Base-by-base conservation (phyloP, 2,797 vertebrate genomes). In the Rhincodon typus region DNA sequence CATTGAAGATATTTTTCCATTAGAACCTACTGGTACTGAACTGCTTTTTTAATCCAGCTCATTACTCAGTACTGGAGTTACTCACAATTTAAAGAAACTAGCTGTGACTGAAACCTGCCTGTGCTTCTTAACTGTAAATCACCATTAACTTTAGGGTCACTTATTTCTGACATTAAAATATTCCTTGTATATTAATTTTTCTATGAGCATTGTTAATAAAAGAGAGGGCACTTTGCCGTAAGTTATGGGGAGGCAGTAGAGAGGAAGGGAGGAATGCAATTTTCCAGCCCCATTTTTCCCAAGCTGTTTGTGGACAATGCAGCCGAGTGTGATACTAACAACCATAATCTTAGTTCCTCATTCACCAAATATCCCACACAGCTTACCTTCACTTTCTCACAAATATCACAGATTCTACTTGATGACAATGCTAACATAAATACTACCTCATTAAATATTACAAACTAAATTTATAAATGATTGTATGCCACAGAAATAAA, bases 1-100 rank as follows among this genome's bases (percentile, higher is more conserved):
- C 97, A 98, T 98, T 98, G 97, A 98, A 96, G 96, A 96, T 97
- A 96, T 96, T 97, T 97, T 98, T 98, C 97, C 97, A 97, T 97
- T 97, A 97, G 97, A 97, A 97, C 97, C 96, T 97, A 13, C 19
- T 42, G 62, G n/a, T 72, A 34, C 25, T 46, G 38, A 72, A 72
- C 93, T 95, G 70, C 13, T 57, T 74, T 50, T 53, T 27, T 74
- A 50, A 53, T 50, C 23, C 77, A 27, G 46, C 13, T 30, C 23
- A 94, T 74, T 15, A 13, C 4, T 74, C 27, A 3, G 27, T 27
- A 72, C 5, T 34, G 27, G 42, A 74, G 21, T 6, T 38, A 38
- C 46, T 50, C 46, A 57, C 8, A 62, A n/a, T 93, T 42, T 10
- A 8, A 69, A 27, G 38, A 82, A 2, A 82, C 23, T 46, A 69